A percentile compares a stretch with the other conserved stretches of the same genome.
Conservation (phyloP, 2,888 invertebrate genomes). For the Uropetala carovei region DNA sequence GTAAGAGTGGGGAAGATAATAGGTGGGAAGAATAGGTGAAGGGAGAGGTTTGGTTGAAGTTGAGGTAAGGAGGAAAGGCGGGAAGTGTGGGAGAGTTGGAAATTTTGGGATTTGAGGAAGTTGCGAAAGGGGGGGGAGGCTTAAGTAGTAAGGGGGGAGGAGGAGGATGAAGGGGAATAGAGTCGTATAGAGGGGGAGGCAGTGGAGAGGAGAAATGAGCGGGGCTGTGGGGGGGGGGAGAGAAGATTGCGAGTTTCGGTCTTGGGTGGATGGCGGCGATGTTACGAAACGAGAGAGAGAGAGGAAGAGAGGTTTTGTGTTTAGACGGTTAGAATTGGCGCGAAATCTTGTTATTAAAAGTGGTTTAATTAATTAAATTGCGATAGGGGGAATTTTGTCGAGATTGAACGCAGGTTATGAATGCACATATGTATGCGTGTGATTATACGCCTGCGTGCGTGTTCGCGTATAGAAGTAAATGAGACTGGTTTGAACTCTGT, state of each 20-base stretch:
- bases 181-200: background rate
- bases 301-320: slow-evolving; percentile 10
- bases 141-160: background rate
- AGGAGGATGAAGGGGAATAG: background rate
- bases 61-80: background rate
- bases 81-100: slow-evolving; percentile 30
- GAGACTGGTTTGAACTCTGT: background rate
- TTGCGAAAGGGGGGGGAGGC: background rate
- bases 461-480: background rate
- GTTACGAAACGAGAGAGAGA: background rate
- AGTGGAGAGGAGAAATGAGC: background rate
- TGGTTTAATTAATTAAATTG: background rate
- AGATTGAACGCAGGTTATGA: background rate
- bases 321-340: slow-evolving; percentile 5
- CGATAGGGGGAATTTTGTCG: background rate
- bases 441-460: background rate
- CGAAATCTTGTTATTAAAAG: background rate
- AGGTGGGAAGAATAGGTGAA: background rate
- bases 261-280: background rate
- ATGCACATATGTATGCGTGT: background rate
- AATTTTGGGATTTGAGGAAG: slow-evolving; percentile 43
- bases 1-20: background rate
- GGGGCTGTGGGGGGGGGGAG: background rate
- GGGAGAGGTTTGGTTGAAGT: slow-evolving; percentile 7
- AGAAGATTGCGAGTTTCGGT: background rate